Conservation (phyloP, 1,140 invertebrate genomes). For the Brachystomella parvula region DNA sequence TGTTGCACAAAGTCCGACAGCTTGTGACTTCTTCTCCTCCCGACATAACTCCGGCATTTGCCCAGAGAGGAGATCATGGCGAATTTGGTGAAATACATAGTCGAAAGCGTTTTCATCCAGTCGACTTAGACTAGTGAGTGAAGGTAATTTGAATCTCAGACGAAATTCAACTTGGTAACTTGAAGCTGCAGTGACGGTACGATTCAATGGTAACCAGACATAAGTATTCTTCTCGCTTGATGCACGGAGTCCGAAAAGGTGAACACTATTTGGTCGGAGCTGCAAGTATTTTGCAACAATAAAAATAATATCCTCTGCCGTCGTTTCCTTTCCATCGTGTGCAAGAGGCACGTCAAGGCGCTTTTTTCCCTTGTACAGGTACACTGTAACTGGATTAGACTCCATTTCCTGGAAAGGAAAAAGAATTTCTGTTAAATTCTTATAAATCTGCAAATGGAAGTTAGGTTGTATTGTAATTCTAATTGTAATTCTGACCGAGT, state of each 20-base stretch:
- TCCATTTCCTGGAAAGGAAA: constrained; percentile 18
- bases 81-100: constrained; percentile 76
- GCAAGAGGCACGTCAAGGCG: constrained; percentile 25
- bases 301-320: constrained; percentile 27
- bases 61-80: constrained; percentile 66
- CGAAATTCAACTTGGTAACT: constrained; percentile 60
- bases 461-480: too few species aligned
- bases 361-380: constrained; percentile 29
- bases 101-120: constrained; percentile 66
- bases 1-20: constrained; percentile 69
- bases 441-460: not conserved
- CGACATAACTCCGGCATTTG: constrained; percentile 67
- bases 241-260: constrained; percentile 62
- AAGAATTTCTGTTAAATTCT: not conserved
- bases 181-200: constrained; percentile 46
- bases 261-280: constrained; percentile 64
- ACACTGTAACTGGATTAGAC: constrained; percentile 21
- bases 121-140: constrained; percentile 54
- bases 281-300: constrained; percentile 57
- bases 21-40: constrained; percentile 61
- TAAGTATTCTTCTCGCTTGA: constrained; percentile 42
- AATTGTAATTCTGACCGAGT: not conserved
- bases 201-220: constrained; percentile 57
- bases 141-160: constrained; percentile 63
- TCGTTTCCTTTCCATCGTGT: constrained; percentile 5